Conservation (phyloP, 2,113 vertebrate species). For the Dasyprocta punctata region DNA sequence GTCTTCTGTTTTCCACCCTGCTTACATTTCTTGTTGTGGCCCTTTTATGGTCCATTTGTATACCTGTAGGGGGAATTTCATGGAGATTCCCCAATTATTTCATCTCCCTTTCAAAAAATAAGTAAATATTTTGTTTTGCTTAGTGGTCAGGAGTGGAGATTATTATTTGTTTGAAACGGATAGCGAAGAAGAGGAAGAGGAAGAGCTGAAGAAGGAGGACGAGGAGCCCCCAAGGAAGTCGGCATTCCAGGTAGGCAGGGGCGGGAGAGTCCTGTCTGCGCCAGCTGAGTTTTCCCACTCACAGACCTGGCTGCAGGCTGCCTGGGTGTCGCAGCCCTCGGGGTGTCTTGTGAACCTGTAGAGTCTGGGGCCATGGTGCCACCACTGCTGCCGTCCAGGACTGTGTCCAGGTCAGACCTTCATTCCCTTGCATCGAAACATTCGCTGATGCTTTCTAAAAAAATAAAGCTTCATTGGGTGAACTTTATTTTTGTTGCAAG, state of each 20-base stretch:
- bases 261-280: background rate
- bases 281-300: background rate
- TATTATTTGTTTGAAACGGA: conserved; percentile 99
- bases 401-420: background rate
- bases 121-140: conserved; percentile 88
- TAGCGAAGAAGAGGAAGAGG: conserved; percentile 98
- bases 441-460: conserved; percentile 52
- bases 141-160: conserved; percentile 99
- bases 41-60: conserved; percentile 63
- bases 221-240: conserved; percentile 94
- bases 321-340: background rate
- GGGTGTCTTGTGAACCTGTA: conserved; percentile 23
- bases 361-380: background rate
- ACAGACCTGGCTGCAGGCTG: background rate
- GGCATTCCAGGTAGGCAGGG: conserved; percentile 93
- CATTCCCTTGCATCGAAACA: conserved; percentile 43
- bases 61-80: conserved; percentile 69
- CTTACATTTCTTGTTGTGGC: conserved; percentile 55
- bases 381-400: background rate
- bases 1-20: conserved; percentile 73
- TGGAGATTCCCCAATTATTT: conserved; percentile 47
- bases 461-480: conserved; percentile 62
- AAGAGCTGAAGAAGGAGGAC: conserved; percentile 93
- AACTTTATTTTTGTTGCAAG: conserved; percentile 67
- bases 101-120: conserved; percentile 80